Percentiles rank a stretch among this genome's conserved stretches.
Evolutionary conservation across 2,888 invertebrate species (phyloP).

Genomic region (Torymus aiolomorphi): DNA sequence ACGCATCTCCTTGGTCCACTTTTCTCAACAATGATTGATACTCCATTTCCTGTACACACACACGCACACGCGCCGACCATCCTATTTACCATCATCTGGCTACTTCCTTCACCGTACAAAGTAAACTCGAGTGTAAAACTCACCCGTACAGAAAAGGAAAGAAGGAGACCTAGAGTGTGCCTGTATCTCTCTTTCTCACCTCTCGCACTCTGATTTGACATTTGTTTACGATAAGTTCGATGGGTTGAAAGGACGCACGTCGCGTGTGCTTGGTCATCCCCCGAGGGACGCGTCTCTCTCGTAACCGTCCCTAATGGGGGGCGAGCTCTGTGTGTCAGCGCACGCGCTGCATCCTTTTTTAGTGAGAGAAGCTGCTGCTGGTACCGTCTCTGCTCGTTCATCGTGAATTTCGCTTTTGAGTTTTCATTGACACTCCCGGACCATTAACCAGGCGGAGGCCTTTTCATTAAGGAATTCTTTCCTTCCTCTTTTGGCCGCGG

Average conservation of each 20-base stretch:
- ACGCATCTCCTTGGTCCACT: background rate
- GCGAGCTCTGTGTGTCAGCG: no score
- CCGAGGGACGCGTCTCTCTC: slow-evolving; percentile 52
- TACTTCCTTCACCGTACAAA: background rate
- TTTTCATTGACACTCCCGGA: slow-evolving; percentile 65
- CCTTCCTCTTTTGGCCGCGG: background rate
- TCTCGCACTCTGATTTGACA: slow-evolving; percentile 47
- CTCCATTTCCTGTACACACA: background rate
- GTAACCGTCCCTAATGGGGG: slow-evolving; percentile 57
- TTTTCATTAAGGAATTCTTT: slow-evolving; percentile 62
- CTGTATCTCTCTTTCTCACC: slow-evolving; percentile 8
- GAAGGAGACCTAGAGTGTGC: background rate
- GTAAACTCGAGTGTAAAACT: background rate
- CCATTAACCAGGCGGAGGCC: slow-evolving; percentile 60
- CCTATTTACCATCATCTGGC: slow-evolving; percentile 29
- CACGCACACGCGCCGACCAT: background rate
- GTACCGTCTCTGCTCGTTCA: slow-evolving; percentile 58
- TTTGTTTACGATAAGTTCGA: slow-evolving; percentile 56
- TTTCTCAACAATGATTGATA: slow-evolving; percentile 24
- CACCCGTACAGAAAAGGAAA: slow-evolving; percentile 12
- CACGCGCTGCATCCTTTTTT: slow-evolving; percentile 17
- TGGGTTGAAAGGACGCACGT: slow-evolving; percentile 23
- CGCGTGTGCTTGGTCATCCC: slow-evolving; percentile 61
- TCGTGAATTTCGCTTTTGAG: slow-evolving; percentile 63
- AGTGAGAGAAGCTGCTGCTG: slow-evolving; percentile 62